Base-by-base conservation (phyloP, 2,113 vertebrate species). In the Aspidoscelis tigris region DNA sequence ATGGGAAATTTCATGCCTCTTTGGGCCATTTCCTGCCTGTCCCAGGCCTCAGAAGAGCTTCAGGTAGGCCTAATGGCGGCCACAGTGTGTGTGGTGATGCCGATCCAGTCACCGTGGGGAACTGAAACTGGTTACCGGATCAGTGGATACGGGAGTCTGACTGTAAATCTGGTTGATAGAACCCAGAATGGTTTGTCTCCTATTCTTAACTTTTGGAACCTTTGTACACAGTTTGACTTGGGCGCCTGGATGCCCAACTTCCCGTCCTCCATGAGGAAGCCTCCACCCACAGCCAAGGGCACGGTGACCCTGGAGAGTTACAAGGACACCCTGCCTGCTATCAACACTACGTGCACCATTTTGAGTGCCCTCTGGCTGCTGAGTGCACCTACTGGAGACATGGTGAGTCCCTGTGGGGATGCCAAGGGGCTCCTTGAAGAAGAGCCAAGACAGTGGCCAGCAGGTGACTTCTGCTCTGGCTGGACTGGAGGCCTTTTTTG, bases 171-270 rank as follows among this genome's bases (percentile, higher is more conserved):
- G 58, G 18, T 14, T 18, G 18, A 61, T 18, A 18, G 5, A 16
- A 61, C 18, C 58, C 3, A 61, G 58, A 61, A 16, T 4, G 4
- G 3, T 61, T 61, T 18, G 58, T 16, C 58, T 55, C 1, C 14
- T 21, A n/a, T 16, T 22, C 33, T 14, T 43, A 6, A 70, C n/a
- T 20, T 12, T 43, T 64, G 75, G 24, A 6, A 2, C 89, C 69
- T 90, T 78, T 11, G 26, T 2, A 14, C 73, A 44, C 90, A 98
- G 97, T 85, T 96, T 58, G 97, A 98, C 21, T 96, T 96, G 68
- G 91, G 93, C 7, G 91, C 96, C 90, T 97, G 97, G 96, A 95
- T 97, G 92, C 97, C 97, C 1, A 98, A 98, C 91, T 90, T 91
- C 43, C 97, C 97, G 0, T 61, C 94, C 21, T 91, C 94, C 65